Evolutionary conservation across 2,113 vertebrate genomes (phyloP).

Genomic region (Plecotus auritus): DNA sequence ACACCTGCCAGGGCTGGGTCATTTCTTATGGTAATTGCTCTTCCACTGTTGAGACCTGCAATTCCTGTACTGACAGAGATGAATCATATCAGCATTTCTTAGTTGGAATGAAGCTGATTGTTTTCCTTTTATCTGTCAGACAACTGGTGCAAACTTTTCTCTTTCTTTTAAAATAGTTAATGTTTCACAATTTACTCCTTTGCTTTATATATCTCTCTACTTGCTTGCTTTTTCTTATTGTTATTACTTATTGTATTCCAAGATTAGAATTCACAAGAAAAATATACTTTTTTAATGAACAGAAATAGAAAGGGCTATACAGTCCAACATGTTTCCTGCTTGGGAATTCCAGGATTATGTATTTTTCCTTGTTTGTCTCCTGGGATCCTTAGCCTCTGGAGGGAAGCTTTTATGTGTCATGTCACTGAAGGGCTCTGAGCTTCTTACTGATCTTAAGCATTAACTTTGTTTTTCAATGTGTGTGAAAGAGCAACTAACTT

Average conservation of each 20-base stretch:
- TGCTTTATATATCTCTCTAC: neutral
- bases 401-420: neutral
- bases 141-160: neutral
- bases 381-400: neutral
- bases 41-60: neutral
- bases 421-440: neutral
- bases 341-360: neutral
- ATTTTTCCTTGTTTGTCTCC: neutral
- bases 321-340: neutral
- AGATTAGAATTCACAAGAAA: neutral
- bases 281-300: neutral
- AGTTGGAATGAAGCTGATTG: neutral
- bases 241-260: neutral
- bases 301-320: neutral
- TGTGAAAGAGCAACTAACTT: neutral
- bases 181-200: neutral
- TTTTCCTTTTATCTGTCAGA: neutral
- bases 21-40: neutral
- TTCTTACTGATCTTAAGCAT: neutral
- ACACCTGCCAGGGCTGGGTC: neutral
- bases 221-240: neutral
- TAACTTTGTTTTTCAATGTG: neutral
- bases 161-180: neutral
- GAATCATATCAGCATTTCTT: neutral
- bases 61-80: neutral